Percentiles rank a stretch among this genome's conserved stretches.
Evolutionary conservation across 2,113 vertebrate species (phyloP).

Genomic region (Patagioenas fasciata): DNA sequence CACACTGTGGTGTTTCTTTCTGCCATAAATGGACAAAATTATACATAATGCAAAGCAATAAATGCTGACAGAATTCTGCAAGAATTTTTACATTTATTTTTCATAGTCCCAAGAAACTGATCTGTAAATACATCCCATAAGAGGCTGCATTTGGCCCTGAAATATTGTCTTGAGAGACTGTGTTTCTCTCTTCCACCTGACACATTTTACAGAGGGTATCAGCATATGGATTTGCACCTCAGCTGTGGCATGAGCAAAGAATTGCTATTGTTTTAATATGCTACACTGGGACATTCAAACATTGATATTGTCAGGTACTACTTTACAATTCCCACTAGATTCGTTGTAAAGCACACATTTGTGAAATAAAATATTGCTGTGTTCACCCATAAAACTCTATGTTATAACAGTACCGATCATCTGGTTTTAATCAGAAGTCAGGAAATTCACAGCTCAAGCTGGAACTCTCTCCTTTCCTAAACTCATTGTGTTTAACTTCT

Average conservation of each 20-base stretch:
- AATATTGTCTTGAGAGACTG: neutral
- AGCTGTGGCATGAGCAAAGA: slow-evolving; percentile 24
- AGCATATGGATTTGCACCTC: slow-evolving; percentile 49
- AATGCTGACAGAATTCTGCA: slow-evolving; percentile 23
- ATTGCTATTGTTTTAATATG: slow-evolving; percentile 31
- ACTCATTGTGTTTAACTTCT: neutral
- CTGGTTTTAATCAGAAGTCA: slow-evolving; percentile 45
- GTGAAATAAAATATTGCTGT: slow-evolving; percentile 51
- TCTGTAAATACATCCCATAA: slow-evolving; percentile 28
- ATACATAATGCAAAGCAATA: slow-evolving; percentile 14
- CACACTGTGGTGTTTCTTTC: neutral
- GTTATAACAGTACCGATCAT: slow-evolving; percentile 9
- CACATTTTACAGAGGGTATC: slow-evolving; percentile 20
- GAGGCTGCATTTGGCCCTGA: slow-evolving; percentile 35
- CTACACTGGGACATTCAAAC: neutral
- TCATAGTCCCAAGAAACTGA: slow-evolving; percentile 50
- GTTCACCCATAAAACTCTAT: slow-evolving; percentile 7
- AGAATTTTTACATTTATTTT: slow-evolving; percentile 62
- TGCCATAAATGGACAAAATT: neutral
- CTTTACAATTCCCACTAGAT: slow-evolving; percentile 40
- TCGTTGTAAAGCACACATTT: slow-evolving; percentile 10
- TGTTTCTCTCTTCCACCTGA: slow-evolving; percentile 4
- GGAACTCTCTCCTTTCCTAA: slow-evolving; percentile 19
- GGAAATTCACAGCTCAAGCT: slow-evolving; percentile 32
- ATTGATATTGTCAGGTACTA: slow-evolving; percentile 10